Evolutionary conservation across 2,113 vertebrate genomes (phyloP), one percentile per base, ranked within the genome.

Genomic region (Sebastes schlegelii): DNA sequence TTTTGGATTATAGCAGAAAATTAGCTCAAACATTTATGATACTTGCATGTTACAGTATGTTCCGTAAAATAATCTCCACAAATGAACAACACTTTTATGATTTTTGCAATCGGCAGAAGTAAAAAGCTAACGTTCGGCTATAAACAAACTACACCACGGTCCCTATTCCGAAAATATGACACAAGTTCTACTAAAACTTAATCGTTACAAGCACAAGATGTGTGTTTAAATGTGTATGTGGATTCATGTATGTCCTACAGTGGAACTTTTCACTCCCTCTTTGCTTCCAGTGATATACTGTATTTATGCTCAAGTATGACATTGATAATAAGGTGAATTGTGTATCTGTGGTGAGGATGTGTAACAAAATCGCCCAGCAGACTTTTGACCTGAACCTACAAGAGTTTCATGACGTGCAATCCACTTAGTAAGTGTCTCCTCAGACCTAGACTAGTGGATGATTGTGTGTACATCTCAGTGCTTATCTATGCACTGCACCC

Each of bases 401-500:
- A 52, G 10, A 62, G 16, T 82, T 79, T 48, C 52, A 71, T 62
- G 8, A 67, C 42, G 55, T 54, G 19, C 11, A 45, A 69, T 69
- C 77, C 16, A 71, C 51, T 54, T 45, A 68, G 58, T 14, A 61
- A 45, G 34, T 71, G 43, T 82, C 60, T 46, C 49, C 34, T 71
- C 26, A 68, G 72, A 72, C 60, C 40, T 40, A 17, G 49, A 68
- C 23, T 55, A 68, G 46, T 57, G 13, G 17, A 26, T 58, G 34
- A 74, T 72, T 63, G 19, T 74, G 40, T 67, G 43, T 66, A 40
- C 10, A 57, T 78, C 13, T 68, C 54, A 17, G 81, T 55, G 69
- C 73, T 87, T 79, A 85, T 83, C 79, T 83, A 26, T 66, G 49
- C 46, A 72, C 49, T 77, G 49, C 76, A 85, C 49, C 69, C 46